A percentile compares a stretch with the other conserved stretches of the same genome.
Evolutionary conservation across 2,888 invertebrate genomes (phyloP).

Genomic region (Andrena bicolor): DNA sequence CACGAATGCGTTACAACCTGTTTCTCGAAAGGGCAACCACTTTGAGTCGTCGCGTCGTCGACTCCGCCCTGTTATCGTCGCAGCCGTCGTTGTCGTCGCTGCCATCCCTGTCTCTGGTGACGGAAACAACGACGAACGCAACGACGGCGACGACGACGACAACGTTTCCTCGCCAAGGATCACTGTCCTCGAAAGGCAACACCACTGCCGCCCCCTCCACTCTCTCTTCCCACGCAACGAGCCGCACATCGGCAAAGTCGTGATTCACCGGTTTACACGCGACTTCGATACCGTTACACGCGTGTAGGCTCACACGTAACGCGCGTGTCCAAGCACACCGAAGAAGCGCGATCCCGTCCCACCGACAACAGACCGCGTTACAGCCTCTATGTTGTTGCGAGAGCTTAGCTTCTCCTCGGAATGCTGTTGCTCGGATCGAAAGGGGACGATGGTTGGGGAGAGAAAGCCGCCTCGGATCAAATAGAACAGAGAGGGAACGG

Average conservation of each 20-base stretch:
- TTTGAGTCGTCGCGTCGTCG: conserved; percentile 33
- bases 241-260: conserved; percentile 60
- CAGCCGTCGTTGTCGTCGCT: conserved; percentile 6
- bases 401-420: conserved; percentile 72
- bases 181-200: conserved; percentile 61
- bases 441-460: conserved; percentile 17
- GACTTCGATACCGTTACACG: conserved; percentile 76
- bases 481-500: conserved; percentile 10
- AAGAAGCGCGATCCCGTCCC: conserved; percentile 7
- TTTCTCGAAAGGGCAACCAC: conserved; percentile 55
- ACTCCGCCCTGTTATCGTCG: conserved; percentile 37
- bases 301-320: conserved; percentile 65
- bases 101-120: too few species aligned
- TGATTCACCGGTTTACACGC: conserved; percentile 80
- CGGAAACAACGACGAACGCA: background rate
- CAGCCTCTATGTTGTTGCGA: conserved; percentile 36
- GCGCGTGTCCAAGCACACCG: conserved; percentile 20
- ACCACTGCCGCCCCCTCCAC: conserved; percentile 33
- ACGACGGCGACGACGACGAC: conserved; percentile 9
- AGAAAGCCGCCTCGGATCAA: background rate
- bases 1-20: conserved; percentile 49
- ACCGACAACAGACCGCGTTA: conserved; percentile 32
- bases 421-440: conserved; percentile 65
- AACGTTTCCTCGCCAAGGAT: conserved; percentile 42
- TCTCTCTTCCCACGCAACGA: conserved; percentile 67